phyloP scores from a whole-genome alignment of 2,888 invertebrate species.

The Pachycephus smyrnensis region DNA sequence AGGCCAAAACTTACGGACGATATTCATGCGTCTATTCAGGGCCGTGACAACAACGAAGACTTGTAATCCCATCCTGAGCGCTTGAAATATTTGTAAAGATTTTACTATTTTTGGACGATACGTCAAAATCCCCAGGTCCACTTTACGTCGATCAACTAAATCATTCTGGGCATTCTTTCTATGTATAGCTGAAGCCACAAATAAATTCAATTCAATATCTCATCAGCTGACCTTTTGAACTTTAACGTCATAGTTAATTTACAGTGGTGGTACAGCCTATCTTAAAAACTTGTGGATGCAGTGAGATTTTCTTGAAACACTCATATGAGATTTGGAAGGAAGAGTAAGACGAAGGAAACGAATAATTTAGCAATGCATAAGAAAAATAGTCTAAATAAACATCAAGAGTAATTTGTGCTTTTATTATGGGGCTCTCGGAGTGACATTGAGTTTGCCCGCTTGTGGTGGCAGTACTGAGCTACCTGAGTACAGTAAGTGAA shows the following conservation, averaged over 20 bases:
- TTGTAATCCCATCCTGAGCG: not conserved
- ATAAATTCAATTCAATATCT: not conserved
- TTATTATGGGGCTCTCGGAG: not conserved
- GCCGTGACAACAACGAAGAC: not conserved
- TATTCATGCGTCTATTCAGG: not conserved
- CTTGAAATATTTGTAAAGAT: not conserved
- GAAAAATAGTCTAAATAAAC: not conserved
- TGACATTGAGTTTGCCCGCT: not conserved
- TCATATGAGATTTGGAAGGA: no score
- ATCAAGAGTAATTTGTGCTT: slow-evolving; percentile 8
- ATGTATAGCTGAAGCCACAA: not conserved
- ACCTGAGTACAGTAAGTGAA: not conserved
- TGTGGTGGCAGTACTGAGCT: not conserved
- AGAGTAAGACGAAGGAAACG: not conserved
- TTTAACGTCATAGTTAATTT: not conserved
- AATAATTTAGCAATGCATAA: not conserved
- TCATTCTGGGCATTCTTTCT: not conserved
- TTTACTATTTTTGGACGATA: not conserved
- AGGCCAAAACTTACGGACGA: not conserved
- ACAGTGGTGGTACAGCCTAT: not conserved
- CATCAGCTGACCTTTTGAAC: not conserved
- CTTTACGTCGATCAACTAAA: not conserved
- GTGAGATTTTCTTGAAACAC: no score
- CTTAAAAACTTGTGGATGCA: not conserved
- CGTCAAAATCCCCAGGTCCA: not conserved